Percentiles rank a stretch among this genome's conserved stretches.
phyloP scores from a whole-genome alignment of 2,113 vertebrate genomes.

The Pycnonotus jocosus region DNA sequence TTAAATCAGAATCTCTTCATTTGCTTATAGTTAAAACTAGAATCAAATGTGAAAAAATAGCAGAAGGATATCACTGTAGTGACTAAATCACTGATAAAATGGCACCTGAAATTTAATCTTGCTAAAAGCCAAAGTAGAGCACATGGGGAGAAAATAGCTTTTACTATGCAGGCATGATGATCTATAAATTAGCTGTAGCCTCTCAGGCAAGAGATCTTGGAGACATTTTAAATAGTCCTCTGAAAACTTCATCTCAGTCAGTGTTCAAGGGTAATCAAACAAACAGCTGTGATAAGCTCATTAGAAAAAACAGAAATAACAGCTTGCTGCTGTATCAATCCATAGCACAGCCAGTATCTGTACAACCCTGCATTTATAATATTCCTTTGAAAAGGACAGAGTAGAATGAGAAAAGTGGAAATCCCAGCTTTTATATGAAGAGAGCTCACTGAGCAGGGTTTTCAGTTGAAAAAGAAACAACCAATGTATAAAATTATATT shows the following conservation, averaged over 20 bases:
- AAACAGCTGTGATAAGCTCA: slow-evolving; percentile 8
- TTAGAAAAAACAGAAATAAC: slow-evolving; percentile 25
- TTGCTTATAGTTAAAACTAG: neutral
- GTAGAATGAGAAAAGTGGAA: neutral
- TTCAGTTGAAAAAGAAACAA: neutral
- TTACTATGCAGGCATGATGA: neutral
- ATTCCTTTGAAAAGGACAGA: neutral
- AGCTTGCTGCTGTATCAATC: neutral
- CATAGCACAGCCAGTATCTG: neutral
- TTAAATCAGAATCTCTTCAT: neutral
- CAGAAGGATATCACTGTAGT: neutral
- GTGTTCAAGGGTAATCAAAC: slow-evolving; percentile 26
- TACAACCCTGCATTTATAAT: neutral
- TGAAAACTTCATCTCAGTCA: neutral
- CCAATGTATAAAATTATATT: neutral
- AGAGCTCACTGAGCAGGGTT: neutral
- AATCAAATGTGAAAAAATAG: neutral
- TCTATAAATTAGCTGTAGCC: neutral
- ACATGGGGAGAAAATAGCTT: neutral
- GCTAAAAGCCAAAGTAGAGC: neutral
- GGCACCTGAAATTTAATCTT: neutral
- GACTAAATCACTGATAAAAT: neutral
- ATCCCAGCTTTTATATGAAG: neutral
- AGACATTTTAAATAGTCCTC: neutral
- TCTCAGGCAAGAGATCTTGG: neutral